These are phyloP conservation scores for Polietes domitor DNA, from an alignment of 2,888 invertebrate species.

Conservation along the genomic window DNA sequence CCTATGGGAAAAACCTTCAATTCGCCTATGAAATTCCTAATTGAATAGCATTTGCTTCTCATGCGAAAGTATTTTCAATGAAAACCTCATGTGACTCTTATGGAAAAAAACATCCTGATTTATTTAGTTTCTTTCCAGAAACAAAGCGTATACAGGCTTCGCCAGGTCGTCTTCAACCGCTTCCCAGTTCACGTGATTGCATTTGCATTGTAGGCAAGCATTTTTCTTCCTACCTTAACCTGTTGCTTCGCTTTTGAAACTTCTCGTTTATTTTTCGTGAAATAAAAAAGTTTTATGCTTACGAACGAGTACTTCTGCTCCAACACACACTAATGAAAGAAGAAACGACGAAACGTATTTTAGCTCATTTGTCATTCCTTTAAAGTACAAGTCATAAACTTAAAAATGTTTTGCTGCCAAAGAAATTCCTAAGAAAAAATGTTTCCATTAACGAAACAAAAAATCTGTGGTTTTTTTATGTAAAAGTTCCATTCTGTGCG, in stretches of 20 bases:
- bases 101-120: too few relatives aligned
- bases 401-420: slow-evolving; percentile 19
- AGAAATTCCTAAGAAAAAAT: slow-evolving; percentile 39
- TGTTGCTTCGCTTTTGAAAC: slow-evolving; percentile 11
- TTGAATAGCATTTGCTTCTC: too few relatives aligned
- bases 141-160: too few relatives aligned
- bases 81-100: too few relatives aligned
- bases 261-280: background rate
- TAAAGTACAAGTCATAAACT: slow-evolving; percentile 60
- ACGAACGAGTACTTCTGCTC: background rate
- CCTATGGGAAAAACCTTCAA: too few relatives aligned
- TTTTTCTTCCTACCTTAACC: slow-evolving; percentile 1
- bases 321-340: slow-evolving; percentile 1
- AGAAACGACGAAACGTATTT: slow-evolving; percentile 4
- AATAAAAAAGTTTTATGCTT: too few relatives aligned
- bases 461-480: background rate
- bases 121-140: too few relatives aligned
- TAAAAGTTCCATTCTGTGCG: slow-evolving; percentile 15
- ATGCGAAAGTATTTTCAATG: too few relatives aligned
- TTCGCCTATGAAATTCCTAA: too few relatives aligned
- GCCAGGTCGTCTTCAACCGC: background rate
- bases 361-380: slow-evolving; percentile 63
- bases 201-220: background rate
- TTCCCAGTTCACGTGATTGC: background rate
- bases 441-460: slow-evolving; percentile 37